Evolutionary conservation across 2,797 vertebrate species (phyloP).

Genomic region (Esox masquinongy): DNA sequence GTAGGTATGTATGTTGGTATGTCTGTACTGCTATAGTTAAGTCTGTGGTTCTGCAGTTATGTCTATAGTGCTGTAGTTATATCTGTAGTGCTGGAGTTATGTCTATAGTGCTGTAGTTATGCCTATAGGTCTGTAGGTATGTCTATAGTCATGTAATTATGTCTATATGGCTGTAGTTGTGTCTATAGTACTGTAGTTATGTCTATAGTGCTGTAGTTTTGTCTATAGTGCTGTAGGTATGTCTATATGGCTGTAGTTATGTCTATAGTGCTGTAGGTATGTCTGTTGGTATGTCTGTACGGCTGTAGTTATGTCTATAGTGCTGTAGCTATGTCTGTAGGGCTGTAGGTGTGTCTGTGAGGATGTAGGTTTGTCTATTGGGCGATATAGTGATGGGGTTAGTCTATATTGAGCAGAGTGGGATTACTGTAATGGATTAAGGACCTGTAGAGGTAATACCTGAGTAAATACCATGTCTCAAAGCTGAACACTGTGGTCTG

Average conservation of each 20-base stretch:
- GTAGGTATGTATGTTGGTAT: too few relatives aligned
- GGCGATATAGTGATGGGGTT: slow-evolving; percentile 52
- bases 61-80: too few relatives aligned
- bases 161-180: too few relatives aligned
- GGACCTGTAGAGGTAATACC: slow-evolving; percentile 73
- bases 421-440: slow-evolving; percentile 80
- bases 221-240: slow-evolving; percentile 1
- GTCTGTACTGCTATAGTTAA: too few relatives aligned
- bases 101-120: too few relatives aligned
- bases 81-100: too few relatives aligned
- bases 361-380: slow-evolving; percentile 25
- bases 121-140: too few relatives aligned
- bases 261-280: slow-evolving; percentile 21
- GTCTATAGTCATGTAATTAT: too few relatives aligned
- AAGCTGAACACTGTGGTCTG: slow-evolving; percentile 73
- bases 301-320: slow-evolving; percentile 13
- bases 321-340: too few relatives aligned
- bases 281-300: slow-evolving; percentile 50
- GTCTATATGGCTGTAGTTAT: neutral
- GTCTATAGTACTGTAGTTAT: too few relatives aligned
- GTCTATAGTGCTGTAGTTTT: neutral
- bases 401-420: slow-evolving; percentile 47
- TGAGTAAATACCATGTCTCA: slow-evolving; percentile 76
- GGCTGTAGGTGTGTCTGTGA: too few relatives aligned
- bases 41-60: too few relatives aligned